A percentile compares a stretch with the other conserved stretches of the same genome.
Conservation (phyloP, 2,888 invertebrate genomes). For the Scelioninae gen. 1 region DNA sequence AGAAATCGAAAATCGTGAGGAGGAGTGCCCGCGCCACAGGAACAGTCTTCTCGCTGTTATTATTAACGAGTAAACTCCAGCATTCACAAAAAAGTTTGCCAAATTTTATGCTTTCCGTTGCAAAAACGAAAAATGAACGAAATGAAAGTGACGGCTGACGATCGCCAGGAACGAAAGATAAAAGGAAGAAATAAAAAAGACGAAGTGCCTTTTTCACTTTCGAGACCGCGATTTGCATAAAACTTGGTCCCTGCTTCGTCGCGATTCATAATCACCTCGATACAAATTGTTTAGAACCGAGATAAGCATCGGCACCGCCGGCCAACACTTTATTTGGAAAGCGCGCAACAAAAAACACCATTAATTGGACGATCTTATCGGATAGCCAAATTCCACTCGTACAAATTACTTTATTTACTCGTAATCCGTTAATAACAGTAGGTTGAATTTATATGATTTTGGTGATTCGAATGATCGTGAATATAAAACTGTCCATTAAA, state of each 20-base stretch:
- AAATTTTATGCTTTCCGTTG: conserved; percentile 42
- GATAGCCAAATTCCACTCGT: conserved; percentile 49
- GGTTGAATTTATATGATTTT: conserved; percentile 44
- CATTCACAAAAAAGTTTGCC: conserved; percentile 42
- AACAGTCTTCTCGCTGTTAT: conserved; percentile 50
- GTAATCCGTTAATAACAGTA: conserved; percentile 26
- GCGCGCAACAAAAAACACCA: conserved; percentile 38
- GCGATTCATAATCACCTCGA: conserved; percentile 48
- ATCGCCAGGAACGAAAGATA: conserved; percentile 23
- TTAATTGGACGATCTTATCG: conserved; percentile 63
- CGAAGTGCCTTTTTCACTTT: conserved; percentile 33
- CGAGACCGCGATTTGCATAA: conserved; percentile 47
- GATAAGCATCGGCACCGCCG: conserved; percentile 52
- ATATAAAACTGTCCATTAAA: conserved; percentile 52
- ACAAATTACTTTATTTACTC: conserved; percentile 64
- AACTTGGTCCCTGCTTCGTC: conserved; percentile 32
- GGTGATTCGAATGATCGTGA: conserved; percentile 35
- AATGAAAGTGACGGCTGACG: conserved; percentile 38
- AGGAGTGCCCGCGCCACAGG: conserved; percentile 41
- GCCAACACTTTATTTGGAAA: conserved; percentile 59
- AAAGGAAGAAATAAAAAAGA: not conserved
- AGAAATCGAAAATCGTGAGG: conserved; percentile 64
- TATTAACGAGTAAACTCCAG: conserved; percentile 47
- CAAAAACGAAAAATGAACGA: conserved; percentile 13
- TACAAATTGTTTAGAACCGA: conserved; percentile 57